Evolutionary conservation across 2,113 vertebrate genomes (phyloP).

Genomic region (Sylvietta virens): DNA sequence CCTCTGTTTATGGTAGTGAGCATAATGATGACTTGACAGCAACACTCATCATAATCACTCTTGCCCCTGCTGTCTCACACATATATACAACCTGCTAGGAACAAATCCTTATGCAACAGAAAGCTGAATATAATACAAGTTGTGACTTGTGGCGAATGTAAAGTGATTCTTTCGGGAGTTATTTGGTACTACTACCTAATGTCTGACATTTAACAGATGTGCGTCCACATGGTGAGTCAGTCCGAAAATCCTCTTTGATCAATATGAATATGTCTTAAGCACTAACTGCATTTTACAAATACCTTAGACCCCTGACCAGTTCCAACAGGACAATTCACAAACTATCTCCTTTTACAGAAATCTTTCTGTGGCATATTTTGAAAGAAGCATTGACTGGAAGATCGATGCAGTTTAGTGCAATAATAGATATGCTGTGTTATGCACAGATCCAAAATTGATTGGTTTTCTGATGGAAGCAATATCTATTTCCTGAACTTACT

Average conservation of each 20-base stretch:
- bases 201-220: slow-evolving; percentile 33
- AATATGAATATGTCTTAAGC: neutral
- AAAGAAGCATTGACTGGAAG: neutral
- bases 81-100: neutral
- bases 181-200: neutral
- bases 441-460: slow-evolving; percentile 24
- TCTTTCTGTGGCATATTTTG: neutral
- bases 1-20: neutral
- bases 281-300: neutral
- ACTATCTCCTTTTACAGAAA: neutral
- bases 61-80: neutral
- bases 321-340: neutral
- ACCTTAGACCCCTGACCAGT: neutral
- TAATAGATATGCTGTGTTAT: neutral
- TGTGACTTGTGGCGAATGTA: neutral
- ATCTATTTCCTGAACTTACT: slow-evolving; percentile 1
- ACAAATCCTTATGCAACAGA: neutral
- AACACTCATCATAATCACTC: neutral
- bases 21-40: neutral
- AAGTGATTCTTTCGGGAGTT: slow-evolving; percentile 14
- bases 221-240: neutral
- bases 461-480: neutral
- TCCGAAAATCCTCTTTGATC: neutral
- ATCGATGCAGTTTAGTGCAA: neutral
- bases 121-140: neutral